Conservation (phyloP, 2,888 invertebrate genomes). For the Ichneumon xanthorius region DNA sequence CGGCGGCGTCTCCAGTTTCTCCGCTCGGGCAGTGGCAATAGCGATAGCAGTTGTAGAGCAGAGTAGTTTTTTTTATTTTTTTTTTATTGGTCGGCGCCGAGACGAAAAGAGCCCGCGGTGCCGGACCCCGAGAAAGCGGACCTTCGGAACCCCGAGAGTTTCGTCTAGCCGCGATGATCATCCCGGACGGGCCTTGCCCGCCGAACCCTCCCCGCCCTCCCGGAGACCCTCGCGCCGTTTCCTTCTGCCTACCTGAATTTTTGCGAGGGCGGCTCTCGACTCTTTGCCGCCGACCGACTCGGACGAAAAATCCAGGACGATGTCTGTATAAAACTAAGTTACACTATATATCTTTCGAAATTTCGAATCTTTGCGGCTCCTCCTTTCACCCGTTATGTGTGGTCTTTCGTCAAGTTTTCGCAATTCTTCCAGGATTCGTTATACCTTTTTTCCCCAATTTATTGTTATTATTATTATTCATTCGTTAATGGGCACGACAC, state of each 20-base stretch:
- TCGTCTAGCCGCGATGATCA: constrained; percentile 17
- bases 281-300: constrained; percentile 16
- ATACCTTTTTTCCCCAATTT: background rate
- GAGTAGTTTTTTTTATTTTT: constrained; percentile 44
- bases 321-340: constrained; percentile 12
- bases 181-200: constrained; percentile 3
- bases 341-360: constrained; percentile 49
- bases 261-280: constrained; percentile 59
- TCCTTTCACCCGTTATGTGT: constrained; percentile 27
- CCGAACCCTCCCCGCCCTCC: constrained; percentile 1
- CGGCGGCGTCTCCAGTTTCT: constrained; percentile 39
- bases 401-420: constrained; percentile 57
- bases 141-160: constrained; percentile 28
- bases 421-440: constrained; percentile 48
- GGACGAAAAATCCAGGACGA: constrained; percentile 2
- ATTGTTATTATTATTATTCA: background rate
- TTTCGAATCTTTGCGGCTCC: constrained; percentile 30
- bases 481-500: background rate
- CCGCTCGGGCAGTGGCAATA: background rate
- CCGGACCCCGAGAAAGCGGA: constrained; percentile 44
- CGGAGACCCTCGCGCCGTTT: constrained; percentile 30
- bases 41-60: constrained; percentile 32
- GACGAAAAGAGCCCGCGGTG: constrained; percentile 50
- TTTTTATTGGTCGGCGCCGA: constrained; percentile 47
- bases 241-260: constrained; percentile 58